Evolutionary conservation across 2,113 vertebrate species (phyloP).

Genomic region (Lasiurus borealis): DNA sequence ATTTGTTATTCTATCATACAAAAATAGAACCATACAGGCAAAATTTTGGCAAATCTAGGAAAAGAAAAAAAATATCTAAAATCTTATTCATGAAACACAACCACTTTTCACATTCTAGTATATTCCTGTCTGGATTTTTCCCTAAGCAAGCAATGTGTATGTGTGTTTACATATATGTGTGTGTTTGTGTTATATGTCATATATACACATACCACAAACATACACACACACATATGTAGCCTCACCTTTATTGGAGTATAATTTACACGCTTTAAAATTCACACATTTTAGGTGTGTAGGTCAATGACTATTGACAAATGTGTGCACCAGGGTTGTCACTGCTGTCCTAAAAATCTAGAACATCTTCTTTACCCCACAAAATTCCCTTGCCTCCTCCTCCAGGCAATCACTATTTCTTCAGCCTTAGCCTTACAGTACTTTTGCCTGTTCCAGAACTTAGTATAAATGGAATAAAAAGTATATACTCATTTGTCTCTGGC

Average conservation of each 20-base stretch:
- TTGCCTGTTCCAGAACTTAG: not conserved
- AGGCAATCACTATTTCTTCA: not conserved
- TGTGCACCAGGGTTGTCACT: not conserved
- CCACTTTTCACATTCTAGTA: not conserved
- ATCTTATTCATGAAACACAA: constrained; percentile 7
- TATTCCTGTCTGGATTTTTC: not conserved
- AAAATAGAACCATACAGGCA: not conserved
- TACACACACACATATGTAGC: not conserved
- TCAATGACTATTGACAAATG: not conserved
- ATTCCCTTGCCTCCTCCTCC: not conserved
- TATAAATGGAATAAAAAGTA: not conserved
- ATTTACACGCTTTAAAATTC: constrained; percentile 17
- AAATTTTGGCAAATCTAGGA: constrained; percentile 9
- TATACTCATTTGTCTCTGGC: not conserved
- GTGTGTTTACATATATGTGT: not conserved
- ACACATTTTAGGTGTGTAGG: not conserved
- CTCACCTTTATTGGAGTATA: not conserved
- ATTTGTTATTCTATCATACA: constrained; percentile 12
- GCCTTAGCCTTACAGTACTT: not conserved
- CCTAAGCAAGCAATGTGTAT: not conserved
- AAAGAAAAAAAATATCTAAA: not conserved
- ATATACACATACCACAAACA: not conserved
- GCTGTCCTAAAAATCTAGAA: not conserved
- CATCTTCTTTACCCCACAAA: not conserved
- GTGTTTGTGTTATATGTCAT: not conserved